Conservation (phyloP, 2,797 vertebrate genomes). For the Macropodus opercularis region DNA sequence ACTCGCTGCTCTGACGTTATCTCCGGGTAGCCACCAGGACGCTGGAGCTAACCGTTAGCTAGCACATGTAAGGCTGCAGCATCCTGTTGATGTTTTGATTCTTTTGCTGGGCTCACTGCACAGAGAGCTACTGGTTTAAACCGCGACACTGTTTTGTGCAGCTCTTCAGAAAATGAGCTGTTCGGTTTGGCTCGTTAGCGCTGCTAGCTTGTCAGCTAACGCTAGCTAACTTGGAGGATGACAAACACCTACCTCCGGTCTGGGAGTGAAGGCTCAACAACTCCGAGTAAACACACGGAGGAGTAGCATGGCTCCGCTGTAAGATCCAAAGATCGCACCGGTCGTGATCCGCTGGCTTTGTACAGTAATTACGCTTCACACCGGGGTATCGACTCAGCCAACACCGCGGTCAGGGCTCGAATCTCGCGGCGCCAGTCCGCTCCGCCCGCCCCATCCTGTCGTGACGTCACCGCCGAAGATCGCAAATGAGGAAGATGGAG, state of each 20-base stretch:
- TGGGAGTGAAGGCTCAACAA: conserved; percentile 28
- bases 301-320: conserved; percentile 25
- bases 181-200: too few species aligned
- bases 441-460: conserved; percentile 55
- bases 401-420: conserved; percentile 48
- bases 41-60: conserved; percentile 12
- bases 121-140: too few species aligned
- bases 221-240: background rate
- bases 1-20: background rate
- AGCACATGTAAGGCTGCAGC: background rate
- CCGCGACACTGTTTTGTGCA: too few species aligned
- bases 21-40: conserved; percentile 1
- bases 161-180: too few species aligned
- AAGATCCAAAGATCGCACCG: accelerated
- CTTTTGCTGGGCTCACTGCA: too few species aligned
- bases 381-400: accelerated
- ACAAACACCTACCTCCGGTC: conserved; percentile 35
- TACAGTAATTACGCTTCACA: too few species aligned
- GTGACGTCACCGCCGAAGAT: conserved; percentile 45
- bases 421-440: conserved; percentile 67
- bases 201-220: background rate
- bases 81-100: accelerated
- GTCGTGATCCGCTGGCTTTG: accelerated
- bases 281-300: background rate
- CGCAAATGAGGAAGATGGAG: background rate